Evolutionary conservation across 2,888 invertebrate species (phyloP).

Genomic region (Calameuta filiformis): DNA sequence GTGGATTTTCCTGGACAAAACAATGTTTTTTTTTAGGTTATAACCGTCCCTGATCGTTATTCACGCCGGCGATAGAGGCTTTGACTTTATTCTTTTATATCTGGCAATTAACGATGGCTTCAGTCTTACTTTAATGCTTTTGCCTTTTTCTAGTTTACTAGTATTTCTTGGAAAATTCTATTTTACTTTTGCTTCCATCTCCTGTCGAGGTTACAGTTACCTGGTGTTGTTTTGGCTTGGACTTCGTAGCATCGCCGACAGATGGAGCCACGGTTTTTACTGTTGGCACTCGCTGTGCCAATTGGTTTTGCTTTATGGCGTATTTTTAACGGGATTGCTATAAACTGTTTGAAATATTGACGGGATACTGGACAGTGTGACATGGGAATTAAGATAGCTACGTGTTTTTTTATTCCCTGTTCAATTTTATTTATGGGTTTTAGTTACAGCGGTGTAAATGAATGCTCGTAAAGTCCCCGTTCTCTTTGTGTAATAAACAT

Average conservation of each 20-base stretch:
- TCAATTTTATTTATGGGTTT: not conserved
- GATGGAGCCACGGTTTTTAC: not conserved
- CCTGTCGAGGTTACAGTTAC: not conserved
- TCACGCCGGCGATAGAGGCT: not conserved
- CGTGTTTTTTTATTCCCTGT: not conserved
- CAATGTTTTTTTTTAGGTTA: not conserved
- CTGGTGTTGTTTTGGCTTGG: not conserved
- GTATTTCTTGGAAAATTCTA: not conserved
- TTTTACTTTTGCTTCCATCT: not conserved
- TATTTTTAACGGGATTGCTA: not conserved
- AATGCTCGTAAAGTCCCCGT: not conserved
- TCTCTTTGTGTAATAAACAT: not conserved
- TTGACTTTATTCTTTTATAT: not conserved
- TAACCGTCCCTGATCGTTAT: not conserved
- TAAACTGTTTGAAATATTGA: not conserved
- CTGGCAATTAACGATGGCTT: not conserved
- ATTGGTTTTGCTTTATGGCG: not conserved
- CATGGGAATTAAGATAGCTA: not conserved
- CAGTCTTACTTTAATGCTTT: not conserved
- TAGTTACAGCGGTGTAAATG: not conserved
- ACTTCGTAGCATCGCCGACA: not conserved
- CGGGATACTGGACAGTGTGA: not conserved
- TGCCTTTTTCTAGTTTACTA: not conserved
- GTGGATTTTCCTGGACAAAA: not conserved
- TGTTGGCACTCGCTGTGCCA: not conserved